phyloP scores from a whole-genome alignment of 2,888 invertebrate species.

The Terebella lapidaria region DNA sequence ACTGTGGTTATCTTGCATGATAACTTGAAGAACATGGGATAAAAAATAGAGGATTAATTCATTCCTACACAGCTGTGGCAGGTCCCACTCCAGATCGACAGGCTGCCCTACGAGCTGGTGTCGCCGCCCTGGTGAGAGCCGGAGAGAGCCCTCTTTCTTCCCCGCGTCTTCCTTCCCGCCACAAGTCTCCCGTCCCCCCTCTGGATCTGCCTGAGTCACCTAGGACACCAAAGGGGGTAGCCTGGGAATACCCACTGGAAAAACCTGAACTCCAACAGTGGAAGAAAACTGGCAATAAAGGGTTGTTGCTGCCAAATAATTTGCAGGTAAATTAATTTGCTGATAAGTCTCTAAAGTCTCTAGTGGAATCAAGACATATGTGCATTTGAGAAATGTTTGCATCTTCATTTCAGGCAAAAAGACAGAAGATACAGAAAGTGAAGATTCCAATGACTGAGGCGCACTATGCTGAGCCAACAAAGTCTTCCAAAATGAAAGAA shows the following conservation, averaged over 20 bases:
- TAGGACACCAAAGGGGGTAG: background rate
- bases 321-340: too few relatives aligned
- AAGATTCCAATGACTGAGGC: background rate
- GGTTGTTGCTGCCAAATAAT: background rate
- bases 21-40: too few relatives aligned
- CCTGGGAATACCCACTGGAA: slow-evolving; percentile 2
- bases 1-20: too few relatives aligned
- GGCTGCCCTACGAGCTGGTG: slow-evolving; percentile 1
- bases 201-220: background rate
- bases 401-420: too few relatives aligned
- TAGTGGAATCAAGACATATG: too few relatives aligned
- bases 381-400: too few relatives aligned
- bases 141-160: background rate
- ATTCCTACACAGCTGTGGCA: too few relatives aligned
- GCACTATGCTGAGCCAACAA: background rate
- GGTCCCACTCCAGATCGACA: background rate
- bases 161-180: background rate
- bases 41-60: too few relatives aligned
- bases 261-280: background rate
- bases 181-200: background rate
- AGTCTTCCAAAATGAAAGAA: background rate
- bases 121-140: background rate
- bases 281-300: background rate
- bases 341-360: too few relatives aligned
- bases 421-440: background rate